These are phyloP conservation scores for Cinclus mexicanus DNA, from an alignment of 2,113 vertebrate species.

Conservation along the genomic window DNA sequence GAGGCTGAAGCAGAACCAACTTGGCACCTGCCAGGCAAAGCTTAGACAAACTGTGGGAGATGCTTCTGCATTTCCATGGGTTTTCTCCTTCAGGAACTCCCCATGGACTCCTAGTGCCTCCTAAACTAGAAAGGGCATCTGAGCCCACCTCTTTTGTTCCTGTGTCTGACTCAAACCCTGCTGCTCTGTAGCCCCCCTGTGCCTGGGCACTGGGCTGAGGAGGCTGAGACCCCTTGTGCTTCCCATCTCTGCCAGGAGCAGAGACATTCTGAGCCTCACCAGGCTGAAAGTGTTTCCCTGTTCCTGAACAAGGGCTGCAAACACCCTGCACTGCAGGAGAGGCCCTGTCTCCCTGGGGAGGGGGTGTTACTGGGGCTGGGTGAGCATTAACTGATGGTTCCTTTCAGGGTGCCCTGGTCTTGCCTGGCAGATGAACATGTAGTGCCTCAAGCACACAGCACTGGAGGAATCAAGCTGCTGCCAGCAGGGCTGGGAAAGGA, in stretches of 20 bases:
- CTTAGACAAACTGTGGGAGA: not conserved
- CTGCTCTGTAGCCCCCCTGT: not conserved
- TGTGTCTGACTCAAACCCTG: rapidly evolving
- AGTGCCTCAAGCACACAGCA: not conserved
- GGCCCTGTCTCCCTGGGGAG: rapidly evolving
- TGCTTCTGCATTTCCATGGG: not conserved
- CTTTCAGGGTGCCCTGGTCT: not conserved
- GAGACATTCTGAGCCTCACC: not conserved
- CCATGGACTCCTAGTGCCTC: not conserved
- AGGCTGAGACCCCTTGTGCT: not conserved
- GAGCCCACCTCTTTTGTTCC: not conserved
- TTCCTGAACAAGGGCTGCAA: not conserved
- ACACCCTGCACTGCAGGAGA: not conserved
- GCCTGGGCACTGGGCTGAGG: not conserved
- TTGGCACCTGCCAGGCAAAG: not conserved
- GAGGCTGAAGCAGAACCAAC: not conserved
- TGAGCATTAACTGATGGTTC: constrained; percentile 15
- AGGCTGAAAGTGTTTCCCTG: not conserved
- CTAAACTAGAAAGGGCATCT: not conserved
- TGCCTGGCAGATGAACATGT: not conserved
- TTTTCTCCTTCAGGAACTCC: not conserved
- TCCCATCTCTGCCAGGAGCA: not conserved
- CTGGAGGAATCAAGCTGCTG: not conserved
- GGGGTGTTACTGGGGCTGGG: not conserved
- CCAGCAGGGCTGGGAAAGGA: not conserved